Base-by-base conservation (phyloP, 2,797 vertebrate genomes). In the Cynodonichthys magdalenae region DNA sequence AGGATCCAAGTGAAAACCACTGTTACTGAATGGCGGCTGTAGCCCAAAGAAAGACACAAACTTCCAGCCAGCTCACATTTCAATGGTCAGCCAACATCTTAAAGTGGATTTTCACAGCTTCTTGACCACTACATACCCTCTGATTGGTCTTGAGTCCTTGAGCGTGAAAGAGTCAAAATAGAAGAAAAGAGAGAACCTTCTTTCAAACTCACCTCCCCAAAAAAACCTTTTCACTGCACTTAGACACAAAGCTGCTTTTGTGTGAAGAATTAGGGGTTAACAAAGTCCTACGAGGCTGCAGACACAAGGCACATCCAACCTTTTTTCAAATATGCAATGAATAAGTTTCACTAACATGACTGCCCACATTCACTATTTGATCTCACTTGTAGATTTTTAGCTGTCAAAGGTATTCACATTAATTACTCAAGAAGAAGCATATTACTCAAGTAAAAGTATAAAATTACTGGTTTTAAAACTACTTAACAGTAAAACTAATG, bases 161-260 rank as follows among this genome's bases (percentile, higher is more conserved):
- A 82, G 82, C 79, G 78, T 90, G 81, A 90, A 90, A 90, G 81
- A 75, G 24, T 24, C 24, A 24, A 24, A 82, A 75, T 64, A 72
- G 63, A 83, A 84, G 78, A 88, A 87, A 84, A 76, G 77, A 70
- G 58, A 71, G 68, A 80, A 81, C 77, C 86, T 91, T 84, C 87
- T 89, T 92, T 89, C 81, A 85, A 79, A 92, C 92, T 92, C 91
- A 90, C 83, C 82, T 87, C 74, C 80, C 59, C 24, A 24, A 48
- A 59, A 60, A 60, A 50, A 46, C 59, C 81, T 86, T 87, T 85
- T 81, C 88, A 75, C 74, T 86, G 84, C 70, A 69, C 70, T 48
- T 61, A 64, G 58, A 77, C 74, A 92, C 89, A 93, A 93, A 90
- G 87, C 71, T 47, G 76, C 88, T 89, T 91, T 93, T 94, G 90